Percentiles rank a stretch among this genome's conserved stretches.
Evolutionary conservation across 2,888 invertebrate species (phyloP).

Genomic region (Scaptomyza cyrtandrae): DNA sequence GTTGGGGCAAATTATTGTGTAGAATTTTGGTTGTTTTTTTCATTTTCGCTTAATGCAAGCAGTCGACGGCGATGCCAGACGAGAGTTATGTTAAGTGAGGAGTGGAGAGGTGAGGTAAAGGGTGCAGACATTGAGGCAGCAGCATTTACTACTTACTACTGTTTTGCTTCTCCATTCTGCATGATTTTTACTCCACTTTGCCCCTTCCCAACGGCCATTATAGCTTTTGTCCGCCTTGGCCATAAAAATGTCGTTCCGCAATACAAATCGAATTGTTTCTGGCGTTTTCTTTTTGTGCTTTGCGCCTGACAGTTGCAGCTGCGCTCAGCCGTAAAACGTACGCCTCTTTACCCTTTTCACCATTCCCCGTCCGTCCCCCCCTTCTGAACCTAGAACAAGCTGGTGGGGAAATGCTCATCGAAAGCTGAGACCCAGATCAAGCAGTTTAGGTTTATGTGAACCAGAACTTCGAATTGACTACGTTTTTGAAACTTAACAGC

Average conservation of each 20-base stretch:
- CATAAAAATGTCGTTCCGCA: constrained; percentile 65
- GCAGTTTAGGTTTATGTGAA: background rate
- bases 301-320: constrained; percentile 53
- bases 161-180: background rate
- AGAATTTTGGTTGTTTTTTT: constrained; percentile 16
- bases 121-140: background rate
- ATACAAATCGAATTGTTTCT: constrained; percentile 63
- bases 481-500: constrained; percentile 15
- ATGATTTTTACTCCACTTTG: background rate
- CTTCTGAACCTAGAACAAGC: background rate
- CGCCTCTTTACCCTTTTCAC: background rate
- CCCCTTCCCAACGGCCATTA: background rate
- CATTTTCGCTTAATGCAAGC: constrained; percentile 22
- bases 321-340: constrained; percentile 43
- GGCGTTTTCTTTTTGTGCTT: constrained; percentile 15
- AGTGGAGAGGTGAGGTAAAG: constrained; percentile 7
- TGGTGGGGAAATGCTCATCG: constrained; percentile 2
- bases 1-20: constrained; percentile 60
- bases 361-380: too few relatives aligned
- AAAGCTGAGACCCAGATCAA: constrained; percentile 2
- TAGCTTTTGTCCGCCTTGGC: constrained; percentile 27
- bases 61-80: constrained; percentile 28
- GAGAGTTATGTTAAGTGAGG: constrained; percentile 70
- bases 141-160: constrained; percentile 2
- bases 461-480: constrained; percentile 12